Conservation (phyloP, 2,113 vertebrate species). For the Chaenogobius annularis region DNA sequence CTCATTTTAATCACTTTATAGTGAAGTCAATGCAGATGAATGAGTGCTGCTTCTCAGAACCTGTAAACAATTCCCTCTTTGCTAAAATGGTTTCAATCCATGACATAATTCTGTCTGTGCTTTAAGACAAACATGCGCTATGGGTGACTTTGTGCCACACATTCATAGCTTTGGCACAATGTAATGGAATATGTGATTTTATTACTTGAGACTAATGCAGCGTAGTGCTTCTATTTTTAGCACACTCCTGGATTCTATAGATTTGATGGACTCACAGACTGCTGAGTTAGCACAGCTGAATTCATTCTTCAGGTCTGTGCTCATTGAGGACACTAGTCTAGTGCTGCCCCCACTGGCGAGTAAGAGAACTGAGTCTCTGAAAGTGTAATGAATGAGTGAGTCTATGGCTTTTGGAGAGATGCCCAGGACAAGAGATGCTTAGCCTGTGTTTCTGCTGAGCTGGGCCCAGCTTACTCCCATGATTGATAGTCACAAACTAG, state of each 20-base stretch:
- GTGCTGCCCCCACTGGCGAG: slow-evolving; percentile 58
- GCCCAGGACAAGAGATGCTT: slow-evolving; percentile 66
- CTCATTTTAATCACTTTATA: slow-evolving; percentile 54
- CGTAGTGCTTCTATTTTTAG: slow-evolving; percentile 63
- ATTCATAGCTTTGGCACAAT: slow-evolving; percentile 23
- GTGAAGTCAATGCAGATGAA: slow-evolving; percentile 51
- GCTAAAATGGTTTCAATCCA: slow-evolving; percentile 7
- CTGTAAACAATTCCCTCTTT: slow-evolving; percentile 37
- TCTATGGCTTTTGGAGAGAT: slow-evolving; percentile 58
- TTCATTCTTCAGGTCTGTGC: slow-evolving; percentile 20
- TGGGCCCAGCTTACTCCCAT: slow-evolving; percentile 50
- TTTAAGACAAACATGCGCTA: slow-evolving; percentile 17
- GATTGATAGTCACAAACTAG: slow-evolving; percentile 62
- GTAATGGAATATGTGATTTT: slow-evolving; percentile 55
- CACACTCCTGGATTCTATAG: slow-evolving; percentile 47
- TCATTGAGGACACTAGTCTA: slow-evolving; percentile 30
- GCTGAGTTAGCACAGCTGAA: slow-evolving; percentile 68
- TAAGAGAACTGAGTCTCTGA: slow-evolving; percentile 7
- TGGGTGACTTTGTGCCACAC: slow-evolving; percentile 9
- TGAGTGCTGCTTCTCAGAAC: slow-evolving; percentile 32
- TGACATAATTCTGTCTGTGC: background rate
- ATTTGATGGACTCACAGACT: slow-evolving; percentile 61
- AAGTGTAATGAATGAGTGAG: slow-evolving; percentile 63
- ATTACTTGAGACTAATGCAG: slow-evolving; percentile 51
- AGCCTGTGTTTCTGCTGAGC: slow-evolving; percentile 62